Evolutionary conservation across 23 tunicate genomes (phyloP).

Genomic region (Pegea sp.): DNA sequence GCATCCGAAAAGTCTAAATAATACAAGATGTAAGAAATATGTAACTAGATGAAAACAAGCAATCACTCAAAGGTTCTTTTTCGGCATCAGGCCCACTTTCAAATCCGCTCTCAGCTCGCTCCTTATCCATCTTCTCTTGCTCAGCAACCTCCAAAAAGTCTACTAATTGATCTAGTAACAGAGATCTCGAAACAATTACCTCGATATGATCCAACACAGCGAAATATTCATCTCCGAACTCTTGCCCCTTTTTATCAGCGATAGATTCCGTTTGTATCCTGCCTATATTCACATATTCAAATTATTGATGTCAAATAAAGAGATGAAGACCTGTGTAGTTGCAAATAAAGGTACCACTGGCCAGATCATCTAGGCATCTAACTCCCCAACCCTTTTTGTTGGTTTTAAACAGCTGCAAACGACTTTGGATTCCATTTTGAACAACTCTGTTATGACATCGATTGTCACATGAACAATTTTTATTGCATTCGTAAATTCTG

Average conservation of each 20-base stretch:
- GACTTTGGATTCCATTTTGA: constrained; percentile 65
- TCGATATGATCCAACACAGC: constrained; percentile 95
- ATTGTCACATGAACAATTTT: constrained; percentile 63
- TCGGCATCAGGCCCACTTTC: too few species aligned
- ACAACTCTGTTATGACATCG: constrained; percentile 75
- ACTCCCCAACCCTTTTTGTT: constrained; percentile 98
- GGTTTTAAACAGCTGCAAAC: constrained; percentile 89
- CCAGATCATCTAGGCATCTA: constrained; percentile 70
- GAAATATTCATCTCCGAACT: constrained; percentile 81
- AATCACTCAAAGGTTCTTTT: too few species aligned
- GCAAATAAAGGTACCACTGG: constrained; percentile 79
- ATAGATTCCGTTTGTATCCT: constrained; percentile 57
- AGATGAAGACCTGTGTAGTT: constrained; percentile 50
- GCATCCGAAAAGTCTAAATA: too few species aligned
- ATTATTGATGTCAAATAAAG: background rate
- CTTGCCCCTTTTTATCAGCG: constrained; percentile 54
- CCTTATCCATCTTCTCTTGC: too few species aligned
- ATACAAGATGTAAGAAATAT: too few species aligned
- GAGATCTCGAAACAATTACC: too few species aligned
- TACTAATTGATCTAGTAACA: too few species aligned
- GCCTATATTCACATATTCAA: constrained; percentile 11
- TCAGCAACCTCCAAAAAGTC: too few species aligned
- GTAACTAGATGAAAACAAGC: too few species aligned
- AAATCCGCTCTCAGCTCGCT: too few species aligned
- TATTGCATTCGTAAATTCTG: constrained; percentile 79